Conservation (phyloP, 1,140 invertebrate species). For the Triops longicaudatus region DNA sequence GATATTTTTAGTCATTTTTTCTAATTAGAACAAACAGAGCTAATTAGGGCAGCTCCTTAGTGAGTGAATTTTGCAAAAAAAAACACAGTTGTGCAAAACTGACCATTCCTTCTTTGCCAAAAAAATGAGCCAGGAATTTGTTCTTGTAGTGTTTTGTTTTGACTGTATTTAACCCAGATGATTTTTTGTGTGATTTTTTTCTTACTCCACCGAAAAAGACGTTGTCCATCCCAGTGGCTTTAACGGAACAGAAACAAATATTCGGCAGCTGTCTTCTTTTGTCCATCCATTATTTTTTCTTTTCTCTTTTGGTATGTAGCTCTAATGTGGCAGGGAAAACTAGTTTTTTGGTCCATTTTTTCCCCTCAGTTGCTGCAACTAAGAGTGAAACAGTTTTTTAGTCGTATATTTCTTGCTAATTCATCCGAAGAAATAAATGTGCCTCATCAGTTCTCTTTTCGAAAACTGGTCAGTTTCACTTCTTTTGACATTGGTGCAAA, state of each 20-base stretch:
- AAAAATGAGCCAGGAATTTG: slow-evolving; percentile 1
- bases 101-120: slow-evolving; percentile 11
- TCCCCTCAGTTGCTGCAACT: background rate
- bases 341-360: background rate
- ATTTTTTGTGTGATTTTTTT: no score
- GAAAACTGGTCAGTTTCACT: background rate
- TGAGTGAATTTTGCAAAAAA: background rate
- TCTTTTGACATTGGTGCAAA: background rate
- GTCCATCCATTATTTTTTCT: background rate
- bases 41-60: slow-evolving; percentile 14
- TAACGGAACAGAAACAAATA: background rate
- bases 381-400: background rate
- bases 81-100: background rate
- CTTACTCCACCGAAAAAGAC: no score
- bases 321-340: background rate
- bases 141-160: background rate
- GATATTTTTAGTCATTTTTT: background rate
- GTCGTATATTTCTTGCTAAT: background rate
- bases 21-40: slow-evolving; percentile 4
- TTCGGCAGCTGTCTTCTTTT: background rate
- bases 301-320: background rate
- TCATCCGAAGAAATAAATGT: slow-evolving; percentile 3
- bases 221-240: background rate
- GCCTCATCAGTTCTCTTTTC: slow-evolving; percentile 13
- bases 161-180: no score